Evolutionary conservation across 2,113 vertebrate genomes (phyloP), one percentile per base, ranked within the genome.

Genomic region (Acanthisitta chloris): DNA sequence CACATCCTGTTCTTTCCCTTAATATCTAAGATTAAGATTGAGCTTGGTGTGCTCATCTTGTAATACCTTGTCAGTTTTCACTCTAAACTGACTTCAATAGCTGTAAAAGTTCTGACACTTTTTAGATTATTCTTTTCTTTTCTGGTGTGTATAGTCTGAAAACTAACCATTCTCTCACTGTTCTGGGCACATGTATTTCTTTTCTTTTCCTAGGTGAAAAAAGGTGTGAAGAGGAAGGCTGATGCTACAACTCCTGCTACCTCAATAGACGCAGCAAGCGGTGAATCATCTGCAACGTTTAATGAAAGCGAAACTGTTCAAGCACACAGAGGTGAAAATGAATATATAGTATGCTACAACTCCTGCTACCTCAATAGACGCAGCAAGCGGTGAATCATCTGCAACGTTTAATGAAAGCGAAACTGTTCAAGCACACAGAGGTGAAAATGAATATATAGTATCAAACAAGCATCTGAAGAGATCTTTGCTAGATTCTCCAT

Each of bases 381-480:
- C 93, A 93, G 77, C 85, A 90, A 98, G 76, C 31, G 78, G 72
- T 48, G 97, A 98, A 81, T 96, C 90, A 26, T 97, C 97, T 46
- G 81, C 88, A 31, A 69, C 25, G 10, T 19, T 71, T 48, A 76
- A 95, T 31, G 97, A 92, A 76, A 90, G 94, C 65, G 98, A 98
- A 83, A 70, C 96, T 48, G 66, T 67, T 62, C 96, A 97, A 82
- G 34, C 95, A 57, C 66, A 57, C 78, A 86, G 94, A 94, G 95
- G 94, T 91, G 98, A 98, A 91, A 97, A 66, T 43, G 43, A 86
- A 65, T 3, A 58, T 17, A 92, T 81, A 10, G 93, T 97, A 58
- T 97, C 97, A 95, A 97, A 98, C 25, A 98, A 98, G 70, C 74
- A 96, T 38, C 97, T 97, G 14, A 98, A 98, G 74, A 98, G 92